phyloP scores from a whole-genome alignment of 2,888 invertebrate genomes.

The Mesochorus sp. region DNA sequence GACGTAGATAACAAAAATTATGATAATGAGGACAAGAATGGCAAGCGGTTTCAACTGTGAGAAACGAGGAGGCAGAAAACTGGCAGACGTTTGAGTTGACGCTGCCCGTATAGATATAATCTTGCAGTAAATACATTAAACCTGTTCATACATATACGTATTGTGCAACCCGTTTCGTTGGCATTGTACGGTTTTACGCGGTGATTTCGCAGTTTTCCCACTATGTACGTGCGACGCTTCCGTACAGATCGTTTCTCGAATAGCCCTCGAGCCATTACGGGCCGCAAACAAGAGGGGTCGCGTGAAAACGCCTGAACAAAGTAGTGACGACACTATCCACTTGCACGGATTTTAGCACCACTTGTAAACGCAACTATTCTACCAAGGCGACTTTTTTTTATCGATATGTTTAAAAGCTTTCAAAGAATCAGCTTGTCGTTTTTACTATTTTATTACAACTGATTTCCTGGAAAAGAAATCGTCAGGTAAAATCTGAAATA shows the following conservation, averaged over 20 bases:
- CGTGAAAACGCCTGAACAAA: not conserved
- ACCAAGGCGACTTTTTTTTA: not conserved
- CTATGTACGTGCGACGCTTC: constrained; percentile 2
- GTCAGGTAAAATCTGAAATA: too few species aligned
- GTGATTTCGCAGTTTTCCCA: constrained; percentile 4
- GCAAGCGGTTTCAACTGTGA: too few species aligned
- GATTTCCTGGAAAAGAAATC: too few species aligned
- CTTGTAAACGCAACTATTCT: constrained; percentile 3
- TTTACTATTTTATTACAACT: too few species aligned
- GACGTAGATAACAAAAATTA: too few species aligned
- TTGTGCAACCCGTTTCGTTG: not conserved
- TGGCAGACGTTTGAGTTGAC: not conserved
- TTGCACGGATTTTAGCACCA: not conserved
- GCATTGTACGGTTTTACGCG: constrained; percentile 12
- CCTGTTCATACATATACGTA: not conserved
- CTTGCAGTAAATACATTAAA: not conserved
- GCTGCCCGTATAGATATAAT: not conserved
- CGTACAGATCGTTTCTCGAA: constrained; percentile 12
- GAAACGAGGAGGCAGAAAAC: too few species aligned
- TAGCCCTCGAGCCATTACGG: not conserved
- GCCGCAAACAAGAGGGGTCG: not conserved
- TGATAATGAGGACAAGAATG: too few species aligned
- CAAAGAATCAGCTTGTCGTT: too few species aligned
- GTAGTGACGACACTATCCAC: not conserved
- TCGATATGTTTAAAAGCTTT: too few species aligned